Evolutionary conservation across 2,113 vertebrate genomes (phyloP).

Genomic region (Ammodytes marinus): DNA sequence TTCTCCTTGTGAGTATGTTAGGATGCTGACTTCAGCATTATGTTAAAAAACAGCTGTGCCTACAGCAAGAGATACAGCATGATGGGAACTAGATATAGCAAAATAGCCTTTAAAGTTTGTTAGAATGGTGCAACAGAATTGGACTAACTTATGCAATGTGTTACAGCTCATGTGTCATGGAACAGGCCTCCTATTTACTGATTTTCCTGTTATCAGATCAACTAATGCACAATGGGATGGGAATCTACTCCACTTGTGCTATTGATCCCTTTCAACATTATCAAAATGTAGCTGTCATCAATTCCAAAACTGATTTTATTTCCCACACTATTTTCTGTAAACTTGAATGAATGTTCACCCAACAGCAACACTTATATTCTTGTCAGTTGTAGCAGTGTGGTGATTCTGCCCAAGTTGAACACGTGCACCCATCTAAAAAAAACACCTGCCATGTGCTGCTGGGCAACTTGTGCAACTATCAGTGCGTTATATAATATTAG

Average conservation of each 20-base stretch:
- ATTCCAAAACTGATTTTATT: not conserved
- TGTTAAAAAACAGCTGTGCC: not conserved
- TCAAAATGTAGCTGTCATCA: not conserved
- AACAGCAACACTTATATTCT: not conserved
- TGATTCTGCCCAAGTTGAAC: not conserved
- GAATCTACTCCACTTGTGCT: not conserved
- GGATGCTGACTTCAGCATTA: not conserved
- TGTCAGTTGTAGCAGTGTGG: not conserved
- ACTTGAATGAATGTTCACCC: not conserved
- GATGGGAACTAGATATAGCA: not conserved
- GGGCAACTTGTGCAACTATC: conserved; percentile 17
- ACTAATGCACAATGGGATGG: no score
- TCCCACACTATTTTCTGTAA: not conserved
- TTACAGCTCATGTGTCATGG: no score
- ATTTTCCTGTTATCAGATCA: not conserved
- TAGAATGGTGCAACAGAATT: not conserved
- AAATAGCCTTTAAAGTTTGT: not conserved
- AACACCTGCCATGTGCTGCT: conserved; percentile 7
- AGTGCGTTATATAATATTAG: conserved; percentile 49
- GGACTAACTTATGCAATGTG: not conserved
- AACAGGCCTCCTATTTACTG: not conserved
- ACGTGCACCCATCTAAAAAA: not conserved
- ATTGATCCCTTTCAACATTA: not conserved
- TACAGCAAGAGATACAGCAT: not conserved
- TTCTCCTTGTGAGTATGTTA: not conserved